Evolutionary conservation across 2,888 invertebrate genomes (phyloP), one percentile per base, ranked within the genome.

Genomic region (Drosophila pseudotalamancana): DNA sequence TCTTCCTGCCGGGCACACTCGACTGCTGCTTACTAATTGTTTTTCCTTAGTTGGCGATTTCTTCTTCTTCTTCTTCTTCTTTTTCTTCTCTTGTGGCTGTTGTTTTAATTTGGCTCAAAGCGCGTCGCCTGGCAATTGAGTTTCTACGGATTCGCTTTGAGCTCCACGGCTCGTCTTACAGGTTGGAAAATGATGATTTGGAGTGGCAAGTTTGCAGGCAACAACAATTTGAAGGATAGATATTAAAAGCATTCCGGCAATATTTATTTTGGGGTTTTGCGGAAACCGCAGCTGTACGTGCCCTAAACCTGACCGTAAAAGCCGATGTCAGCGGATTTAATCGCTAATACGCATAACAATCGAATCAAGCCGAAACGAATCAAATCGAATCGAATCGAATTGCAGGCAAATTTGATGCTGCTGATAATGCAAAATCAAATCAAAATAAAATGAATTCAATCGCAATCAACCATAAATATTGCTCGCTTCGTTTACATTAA

Each of bases 81-180:
- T n/a, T n/a, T n/a, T n/a, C n/a, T n/a, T n/a, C n/a, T n/a, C n/a
- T n/a, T n/a, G n/a, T n/a, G n/a, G n/a, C n/a, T n/a, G 14, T 35
- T 14, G 6, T 76, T 80, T 73, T 73, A 65, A 71, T 73, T 72
- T 72, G 54, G 53, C 51, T 40, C 63, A 60, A 73, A 60, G 55
- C 42, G 49, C 42, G 55, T 29, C 35, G 51, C 50, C 49, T 46
- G 51, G 61, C 67, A 81, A 81, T 84, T 80, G 78, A 75, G 75
- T 84, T 72, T 64, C 54, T 70, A 39, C 35, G 21, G 29, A 12
- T 31, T 56, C 37, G 27, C 63, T 71, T 63, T 62, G 56, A 67
- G 49, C 40, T 29, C 23, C 11, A 12, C 8, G 40, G 16, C 31
- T 42, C 34, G 56, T n/a, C n/a, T n/a, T n/a, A n/a, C n/a, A n/a